Evolutionary conservation across 2,113 vertebrate genomes (phyloP).

Genomic region (Chlorodrepanis virens): DNA sequence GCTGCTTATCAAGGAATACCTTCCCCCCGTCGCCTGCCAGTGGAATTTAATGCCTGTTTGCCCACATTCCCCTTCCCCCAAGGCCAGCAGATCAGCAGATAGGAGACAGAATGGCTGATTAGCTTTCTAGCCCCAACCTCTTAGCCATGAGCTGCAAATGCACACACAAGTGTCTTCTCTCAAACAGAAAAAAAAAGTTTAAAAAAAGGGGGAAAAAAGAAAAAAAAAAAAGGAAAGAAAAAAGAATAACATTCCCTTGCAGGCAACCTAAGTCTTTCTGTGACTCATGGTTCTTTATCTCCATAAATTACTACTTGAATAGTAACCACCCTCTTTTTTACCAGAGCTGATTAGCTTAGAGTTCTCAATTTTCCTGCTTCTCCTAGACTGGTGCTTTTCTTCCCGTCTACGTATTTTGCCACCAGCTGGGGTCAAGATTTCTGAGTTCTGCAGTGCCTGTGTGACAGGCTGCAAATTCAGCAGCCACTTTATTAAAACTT

Average conservation of each 20-base stretch:
- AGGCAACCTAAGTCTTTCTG: not conserved
- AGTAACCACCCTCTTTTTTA: not conserved
- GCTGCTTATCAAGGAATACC: slow-evolving; percentile 52
- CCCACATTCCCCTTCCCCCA: slow-evolving; percentile 48
- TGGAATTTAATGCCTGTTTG: slow-evolving; percentile 66
- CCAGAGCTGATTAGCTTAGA: not conserved
- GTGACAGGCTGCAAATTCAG: not conserved
- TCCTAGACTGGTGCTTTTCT: not conserved
- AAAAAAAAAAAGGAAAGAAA: not conserved
- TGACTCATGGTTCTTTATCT: slow-evolving; percentile 2
- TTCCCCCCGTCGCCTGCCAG: not conserved
- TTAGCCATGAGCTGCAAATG: slow-evolving; percentile 36
- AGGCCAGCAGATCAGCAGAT: slow-evolving; percentile 39
- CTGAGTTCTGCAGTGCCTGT: not conserved
- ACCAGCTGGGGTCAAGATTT: not conserved
- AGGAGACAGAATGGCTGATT: slow-evolving; percentile 66
- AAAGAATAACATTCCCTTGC: not conserved
- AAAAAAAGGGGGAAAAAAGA: not conserved
- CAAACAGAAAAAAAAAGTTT: not conserved
- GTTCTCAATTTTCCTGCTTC: not conserved
- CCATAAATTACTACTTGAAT: slow-evolving; percentile 1
- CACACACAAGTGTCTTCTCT: not conserved
- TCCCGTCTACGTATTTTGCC: not conserved
- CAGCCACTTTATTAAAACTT: not conserved
- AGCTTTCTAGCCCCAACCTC: slow-evolving; percentile 28